These are phyloP conservation scores for Halichoeres trimaculatus DNA, from an alignment of 2,113 vertebrate species.

Conservation along the genomic window DNA sequence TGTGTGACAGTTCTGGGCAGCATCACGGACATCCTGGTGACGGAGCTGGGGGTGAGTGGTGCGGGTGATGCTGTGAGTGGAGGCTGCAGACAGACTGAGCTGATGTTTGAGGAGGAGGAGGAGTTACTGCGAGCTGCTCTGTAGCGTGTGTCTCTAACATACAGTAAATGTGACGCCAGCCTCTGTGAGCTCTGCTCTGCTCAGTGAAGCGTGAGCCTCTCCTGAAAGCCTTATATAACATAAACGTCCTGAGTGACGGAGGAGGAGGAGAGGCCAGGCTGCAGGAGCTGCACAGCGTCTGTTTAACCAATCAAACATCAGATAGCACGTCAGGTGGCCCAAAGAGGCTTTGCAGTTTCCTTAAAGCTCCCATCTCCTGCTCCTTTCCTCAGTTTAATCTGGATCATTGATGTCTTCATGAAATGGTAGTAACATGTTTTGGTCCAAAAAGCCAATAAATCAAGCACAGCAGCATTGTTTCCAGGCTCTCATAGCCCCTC, in stretches of 20 bases:
- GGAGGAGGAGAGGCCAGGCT: constrained; percentile 51
- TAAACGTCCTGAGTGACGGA: constrained; percentile 75
- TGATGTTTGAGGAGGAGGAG: too few species aligned
- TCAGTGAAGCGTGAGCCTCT: constrained; percentile 76
- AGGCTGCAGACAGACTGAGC: too few species aligned
- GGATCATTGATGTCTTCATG: too few species aligned
- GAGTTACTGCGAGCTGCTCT: too few species aligned
- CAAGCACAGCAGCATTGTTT: too few species aligned
- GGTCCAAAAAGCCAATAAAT: too few species aligned
- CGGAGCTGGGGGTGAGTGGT: constrained; percentile 93
- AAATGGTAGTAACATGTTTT: too few species aligned
- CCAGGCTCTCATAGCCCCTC: too few species aligned
- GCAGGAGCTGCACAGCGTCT: constrained; percentile 39
- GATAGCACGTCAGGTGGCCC: constrained; percentile 21
- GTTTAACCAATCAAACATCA: constrained; percentile 34
- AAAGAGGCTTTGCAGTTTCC: constrained; percentile 1
- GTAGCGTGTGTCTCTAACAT: too few species aligned
- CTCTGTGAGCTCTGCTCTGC: constrained; percentile 59
- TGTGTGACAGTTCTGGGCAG: constrained; percentile 97
- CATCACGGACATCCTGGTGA: constrained; percentile 97
- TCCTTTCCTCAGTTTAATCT: too few species aligned
- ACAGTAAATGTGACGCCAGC: constrained; percentile 45
- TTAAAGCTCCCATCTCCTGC: constrained; percentile 1
- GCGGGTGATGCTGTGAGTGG: not conserved
- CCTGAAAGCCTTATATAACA: constrained; percentile 84